These are phyloP conservation scores for Diplodus puntazzo DNA, from an alignment of 2,797 vertebrate species.

Conservation along the genomic window DNA sequence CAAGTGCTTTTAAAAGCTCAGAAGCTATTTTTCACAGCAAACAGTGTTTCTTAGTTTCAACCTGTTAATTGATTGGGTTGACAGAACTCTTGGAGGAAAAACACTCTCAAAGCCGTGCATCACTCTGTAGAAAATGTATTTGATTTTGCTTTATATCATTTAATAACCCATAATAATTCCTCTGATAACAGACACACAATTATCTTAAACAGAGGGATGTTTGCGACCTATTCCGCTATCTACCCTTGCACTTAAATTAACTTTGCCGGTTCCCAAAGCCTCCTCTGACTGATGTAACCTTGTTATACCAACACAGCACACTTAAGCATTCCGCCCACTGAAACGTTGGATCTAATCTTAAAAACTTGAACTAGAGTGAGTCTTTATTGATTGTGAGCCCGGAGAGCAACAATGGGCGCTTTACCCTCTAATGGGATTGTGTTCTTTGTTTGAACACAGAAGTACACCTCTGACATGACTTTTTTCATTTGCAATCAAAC, in stretches of 20 bases:
- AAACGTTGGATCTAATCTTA: constrained; percentile 75
- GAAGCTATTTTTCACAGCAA: constrained; percentile 10
- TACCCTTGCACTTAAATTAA: constrained; percentile 59
- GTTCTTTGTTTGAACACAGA: constrained; percentile 80
- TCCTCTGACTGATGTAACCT: constrained; percentile 56
- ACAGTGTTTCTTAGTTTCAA: neutral
- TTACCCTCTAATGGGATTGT: constrained; percentile 79
- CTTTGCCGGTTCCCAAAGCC: constrained; percentile 48
- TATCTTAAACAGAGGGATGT: constrained; percentile 46
- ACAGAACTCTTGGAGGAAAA: constrained; percentile 7
- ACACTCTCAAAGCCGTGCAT: constrained; percentile 5
- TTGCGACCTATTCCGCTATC: constrained; percentile 54
- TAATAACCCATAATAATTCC: constrained; percentile 25
- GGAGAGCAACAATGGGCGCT: constrained; percentile 69
- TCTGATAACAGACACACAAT: constrained; percentile 38
- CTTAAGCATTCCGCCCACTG: constrained; percentile 68
- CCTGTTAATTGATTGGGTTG: constrained; percentile 34
- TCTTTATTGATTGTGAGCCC: constrained; percentile 79
- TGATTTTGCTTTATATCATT: constrained; percentile 39
- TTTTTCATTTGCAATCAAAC: constrained; percentile 82
- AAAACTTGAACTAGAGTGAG: constrained; percentile 72
- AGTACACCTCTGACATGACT: constrained; percentile 76
- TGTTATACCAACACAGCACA: constrained; percentile 59
- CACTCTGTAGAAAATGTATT: constrained; percentile 22
- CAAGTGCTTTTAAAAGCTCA: neutral